Evolutionary conservation across 2,113 vertebrate genomes (phyloP).

Genomic region (Ibidorhyncha struthersii): DNA sequence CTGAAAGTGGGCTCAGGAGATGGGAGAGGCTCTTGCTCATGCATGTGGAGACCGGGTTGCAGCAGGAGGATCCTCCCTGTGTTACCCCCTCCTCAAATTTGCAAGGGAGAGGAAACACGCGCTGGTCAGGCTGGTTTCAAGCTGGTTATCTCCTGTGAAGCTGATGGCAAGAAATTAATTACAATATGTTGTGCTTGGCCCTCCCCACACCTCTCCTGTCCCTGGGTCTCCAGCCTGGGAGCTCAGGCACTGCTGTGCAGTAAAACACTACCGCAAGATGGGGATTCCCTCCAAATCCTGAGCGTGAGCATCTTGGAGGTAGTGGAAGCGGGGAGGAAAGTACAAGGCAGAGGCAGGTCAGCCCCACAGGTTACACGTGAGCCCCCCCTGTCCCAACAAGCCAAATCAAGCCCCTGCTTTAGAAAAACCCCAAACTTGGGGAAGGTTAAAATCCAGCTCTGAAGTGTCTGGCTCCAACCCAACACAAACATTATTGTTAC

Average conservation of each 20-base stretch:
- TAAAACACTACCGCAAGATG: neutral
- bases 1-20: neutral
- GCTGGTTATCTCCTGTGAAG: neutral
- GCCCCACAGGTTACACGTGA: neutral
- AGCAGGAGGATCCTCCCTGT: neutral
- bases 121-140: neutral
- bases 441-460: conserved; percentile 10
- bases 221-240: neutral
- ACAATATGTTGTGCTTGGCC: neutral
- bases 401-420: neutral
- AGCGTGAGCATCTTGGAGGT: neutral
- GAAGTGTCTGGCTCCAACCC: conserved; percentile 4
- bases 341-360: neutral
- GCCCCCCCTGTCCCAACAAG: neutral
- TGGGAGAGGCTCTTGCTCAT: neutral
- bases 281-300: neutral
- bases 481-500: conserved; percentile 44
- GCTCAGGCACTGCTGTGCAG: neutral
- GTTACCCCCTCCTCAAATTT: neutral
- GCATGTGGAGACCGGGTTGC: neutral
- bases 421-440: neutral
- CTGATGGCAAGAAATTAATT: neutral
- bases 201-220: neutral
- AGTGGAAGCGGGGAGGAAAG: neutral
- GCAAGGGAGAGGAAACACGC: rapidly evolving